Evolutionary conservation across 2,113 vertebrate genomes (phyloP).

Genomic region (Pardalotus punctatus): DNA sequence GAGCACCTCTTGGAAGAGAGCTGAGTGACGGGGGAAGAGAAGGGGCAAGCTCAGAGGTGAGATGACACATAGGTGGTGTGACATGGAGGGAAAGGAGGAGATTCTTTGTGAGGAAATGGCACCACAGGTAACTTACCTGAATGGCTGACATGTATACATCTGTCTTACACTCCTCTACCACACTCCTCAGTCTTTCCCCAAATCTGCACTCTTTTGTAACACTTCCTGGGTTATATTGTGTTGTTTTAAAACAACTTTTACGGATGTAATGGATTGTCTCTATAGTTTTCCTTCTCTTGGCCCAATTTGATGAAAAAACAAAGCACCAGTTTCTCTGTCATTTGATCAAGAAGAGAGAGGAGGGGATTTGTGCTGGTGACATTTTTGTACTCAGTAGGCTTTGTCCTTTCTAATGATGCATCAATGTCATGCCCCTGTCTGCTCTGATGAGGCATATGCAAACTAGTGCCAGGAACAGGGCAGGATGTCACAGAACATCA

Average conservation of each 20-base stretch:
- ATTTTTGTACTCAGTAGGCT: not conserved
- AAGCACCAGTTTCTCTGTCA: not conserved
- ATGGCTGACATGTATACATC: not conserved
- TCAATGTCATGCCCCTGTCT: not conserved
- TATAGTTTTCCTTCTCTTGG: not conserved
- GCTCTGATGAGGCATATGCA: not conserved
- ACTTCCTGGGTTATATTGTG: not conserved
- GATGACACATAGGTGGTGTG: fast-evolving
- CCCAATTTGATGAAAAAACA: not conserved
- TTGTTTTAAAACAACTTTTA: not conserved
- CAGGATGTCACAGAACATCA: not conserved
- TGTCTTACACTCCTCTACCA: not conserved
- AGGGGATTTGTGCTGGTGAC: not conserved
- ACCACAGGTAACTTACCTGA: not conserved
- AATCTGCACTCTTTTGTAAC: not conserved
- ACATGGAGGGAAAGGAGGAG: not conserved
- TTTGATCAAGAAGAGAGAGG: not conserved
- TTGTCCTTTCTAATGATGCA: not conserved
- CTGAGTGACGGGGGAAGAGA: not conserved
- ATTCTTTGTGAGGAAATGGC: not conserved
- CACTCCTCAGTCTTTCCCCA: not conserved
- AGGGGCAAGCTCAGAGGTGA: not conserved
- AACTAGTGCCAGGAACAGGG: not conserved
- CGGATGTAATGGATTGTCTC: not conserved
- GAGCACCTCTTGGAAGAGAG: not conserved